Conservation (phyloP, 2,797 vertebrate genomes). For the Tenualosa ilisha region DNA sequence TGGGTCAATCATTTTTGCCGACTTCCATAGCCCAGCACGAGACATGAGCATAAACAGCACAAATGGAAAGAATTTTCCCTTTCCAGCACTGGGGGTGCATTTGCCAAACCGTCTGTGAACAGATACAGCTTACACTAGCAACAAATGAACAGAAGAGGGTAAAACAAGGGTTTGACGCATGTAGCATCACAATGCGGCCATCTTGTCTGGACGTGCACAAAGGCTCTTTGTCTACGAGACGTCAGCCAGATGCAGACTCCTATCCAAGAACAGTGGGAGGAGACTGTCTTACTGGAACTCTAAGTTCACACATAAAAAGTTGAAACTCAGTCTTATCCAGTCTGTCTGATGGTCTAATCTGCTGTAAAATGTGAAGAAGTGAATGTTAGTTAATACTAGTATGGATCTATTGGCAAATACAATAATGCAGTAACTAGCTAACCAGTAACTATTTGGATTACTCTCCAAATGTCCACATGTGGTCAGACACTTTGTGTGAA, state of each 20-base stretch:
- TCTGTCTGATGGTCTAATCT: neutral
- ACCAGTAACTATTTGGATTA: neutral
- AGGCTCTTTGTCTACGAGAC: slow-evolving; percentile 8
- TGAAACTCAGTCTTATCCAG: neutral
- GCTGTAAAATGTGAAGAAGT: neutral
- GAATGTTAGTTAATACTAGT: neutral
- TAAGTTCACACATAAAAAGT: too few species aligned
- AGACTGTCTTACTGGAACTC: neutral
- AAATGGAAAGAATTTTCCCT: slow-evolving; percentile 15
- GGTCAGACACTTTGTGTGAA: neutral
- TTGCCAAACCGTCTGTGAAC: slow-evolving; percentile 16
- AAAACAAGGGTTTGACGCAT: slow-evolving; percentile 7
- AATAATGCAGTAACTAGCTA: too few species aligned
- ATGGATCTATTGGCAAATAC: too few species aligned
- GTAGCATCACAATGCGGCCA: slow-evolving; percentile 16
- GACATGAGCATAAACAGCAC: neutral
- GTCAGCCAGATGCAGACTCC: slow-evolving; percentile 9
- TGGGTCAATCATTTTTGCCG: neutral
- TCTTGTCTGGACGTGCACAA: neutral
- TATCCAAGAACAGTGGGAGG: neutral
- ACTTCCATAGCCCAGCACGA: neutral
- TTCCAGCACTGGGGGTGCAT: neutral
- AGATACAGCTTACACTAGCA: slow-evolving; percentile 16
- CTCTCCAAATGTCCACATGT: neutral
- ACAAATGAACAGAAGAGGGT: neutral